Evolutionary conservation across 2,113 vertebrate species (phyloP).

Genomic region (Emydocephalus ijimae): DNA sequence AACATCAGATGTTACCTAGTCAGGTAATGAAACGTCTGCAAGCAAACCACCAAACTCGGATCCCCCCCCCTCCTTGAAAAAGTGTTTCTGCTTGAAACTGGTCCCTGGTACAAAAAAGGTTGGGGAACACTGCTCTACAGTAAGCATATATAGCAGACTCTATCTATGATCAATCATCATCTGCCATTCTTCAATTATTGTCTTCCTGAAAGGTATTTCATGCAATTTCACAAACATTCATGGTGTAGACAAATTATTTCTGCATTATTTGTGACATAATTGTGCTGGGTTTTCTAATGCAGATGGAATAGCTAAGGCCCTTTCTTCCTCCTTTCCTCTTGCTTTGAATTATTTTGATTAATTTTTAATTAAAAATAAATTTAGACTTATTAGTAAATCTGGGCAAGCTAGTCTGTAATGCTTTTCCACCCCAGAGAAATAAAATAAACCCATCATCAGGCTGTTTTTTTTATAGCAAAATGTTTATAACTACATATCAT

Average conservation of each 20-base stretch:
- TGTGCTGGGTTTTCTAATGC: background rate
- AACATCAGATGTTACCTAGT: no score
- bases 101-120: no score
- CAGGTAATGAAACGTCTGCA: no score
- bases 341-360: background rate
- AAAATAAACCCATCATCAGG: slow-evolving; percentile 16
- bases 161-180: background rate
- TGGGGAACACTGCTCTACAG: background rate
- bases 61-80: no score
- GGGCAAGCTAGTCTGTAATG: background rate
- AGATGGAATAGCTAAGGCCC: background rate
- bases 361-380: slow-evolving; percentile 47
- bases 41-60: no score
- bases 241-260: background rate
- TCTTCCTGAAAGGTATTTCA: background rate
- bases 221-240: background rate
- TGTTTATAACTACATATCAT: background rate
- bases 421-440: background rate
- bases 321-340: background rate
- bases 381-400: background rate
- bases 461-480: slow-evolving; percentile 8
- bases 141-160: background rate
- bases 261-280: background rate
- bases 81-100: no score
- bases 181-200: background rate